Evolutionary conservation across 2,797 vertebrate species (phyloP), one percentile per base, ranked within the genome.

Genomic region (Parauchenoglanis ngamensis): DNA sequence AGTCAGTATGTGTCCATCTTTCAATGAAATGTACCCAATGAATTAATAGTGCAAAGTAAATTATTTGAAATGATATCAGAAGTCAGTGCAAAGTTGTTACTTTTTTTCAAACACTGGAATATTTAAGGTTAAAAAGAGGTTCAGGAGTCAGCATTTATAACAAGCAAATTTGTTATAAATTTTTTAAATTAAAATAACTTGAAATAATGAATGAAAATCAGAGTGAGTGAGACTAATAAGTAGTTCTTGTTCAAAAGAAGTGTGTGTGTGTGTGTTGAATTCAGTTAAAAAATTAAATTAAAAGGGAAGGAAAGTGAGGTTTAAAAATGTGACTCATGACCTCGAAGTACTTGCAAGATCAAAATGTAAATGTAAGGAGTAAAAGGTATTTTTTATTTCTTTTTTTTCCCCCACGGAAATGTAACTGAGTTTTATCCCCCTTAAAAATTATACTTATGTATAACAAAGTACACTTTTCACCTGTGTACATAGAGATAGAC

Each of bases 401-500:
- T 49, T 49, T 49, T 7, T 49, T 49, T 40, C 40, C 40, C 40
- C 40, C 19, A 23, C 6, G 17, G 52, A 31, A 31, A 21, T 78
- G 52, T 56, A 31, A 56, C n/a, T 11, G 76, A 11, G 28, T 57
- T 78, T 40, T 40, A 40, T 40, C 40, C 40, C 12, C 44, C 44
- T 1, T 65, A 82, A 49, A 82, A 65, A 28, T 46, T 2, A 81
- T 46, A 44, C 35, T 10, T 81, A 12, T 67, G 81, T 35, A 35
- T 83, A 83, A 31, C 61, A 83, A 54, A 83, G 59, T 49, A 61
- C 10, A n/a, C 59, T 28, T 82, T 82, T 67, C n/a, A 81, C 44
- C 59, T 52, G 80, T 31, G 28, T 23, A 68, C 49, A 68, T 54
- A 35, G 52, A 67, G 63, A 31, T 95, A 96, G 96, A 96, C 95